Evolutionary conservation across 2,888 invertebrate species (phyloP).

Genomic region (Thalpophila matura): DNA sequence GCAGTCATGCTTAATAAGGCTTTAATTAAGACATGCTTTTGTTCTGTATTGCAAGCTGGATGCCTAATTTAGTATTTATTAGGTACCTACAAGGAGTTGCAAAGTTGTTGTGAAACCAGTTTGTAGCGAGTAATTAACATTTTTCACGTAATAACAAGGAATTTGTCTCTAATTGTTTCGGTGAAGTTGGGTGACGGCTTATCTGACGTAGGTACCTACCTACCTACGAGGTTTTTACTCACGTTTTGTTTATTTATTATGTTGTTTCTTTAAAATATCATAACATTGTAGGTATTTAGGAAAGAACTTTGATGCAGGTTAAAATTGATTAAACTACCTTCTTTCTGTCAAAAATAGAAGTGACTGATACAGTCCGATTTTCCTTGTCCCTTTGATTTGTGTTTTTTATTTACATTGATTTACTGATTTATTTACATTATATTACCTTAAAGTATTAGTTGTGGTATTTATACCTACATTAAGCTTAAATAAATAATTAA

Average conservation of each 20-base stretch:
- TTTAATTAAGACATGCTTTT: slow-evolving; percentile 45
- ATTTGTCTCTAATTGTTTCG: slow-evolving; percentile 36
- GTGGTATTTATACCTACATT: too few species aligned
- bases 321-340: slow-evolving; percentile 22
- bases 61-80: slow-evolving; percentile 39
- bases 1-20: slow-evolving; percentile 32
- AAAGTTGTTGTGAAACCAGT: slow-evolving; percentile 19
- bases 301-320: background rate
- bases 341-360: slow-evolving; percentile 3
- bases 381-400: background rate
- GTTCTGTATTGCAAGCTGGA: slow-evolving; percentile 16
- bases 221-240: slow-evolving; percentile 15
- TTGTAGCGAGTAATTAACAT: slow-evolving; percentile 32
- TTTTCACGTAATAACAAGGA: slow-evolving; percentile 38
- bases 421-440: too few species aligned
- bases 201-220: slow-evolving; percentile 27
- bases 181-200: slow-evolving; percentile 9
- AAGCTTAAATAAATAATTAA: slow-evolving; percentile 10
- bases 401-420: slow-evolving; percentile 3
- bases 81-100: slow-evolving; percentile 14
- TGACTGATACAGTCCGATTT: slow-evolving; percentile 15
- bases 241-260: slow-evolving; percentile 40
- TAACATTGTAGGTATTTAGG: background rate
- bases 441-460: too few species aligned
- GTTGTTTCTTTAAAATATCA: slow-evolving; percentile 4